A percentile compares a stretch with the other conserved stretches of the same genome.
phyloP scores from a whole-genome alignment of 2,113 vertebrate genomes.

The Lophochroa leadbeateri region DNA sequence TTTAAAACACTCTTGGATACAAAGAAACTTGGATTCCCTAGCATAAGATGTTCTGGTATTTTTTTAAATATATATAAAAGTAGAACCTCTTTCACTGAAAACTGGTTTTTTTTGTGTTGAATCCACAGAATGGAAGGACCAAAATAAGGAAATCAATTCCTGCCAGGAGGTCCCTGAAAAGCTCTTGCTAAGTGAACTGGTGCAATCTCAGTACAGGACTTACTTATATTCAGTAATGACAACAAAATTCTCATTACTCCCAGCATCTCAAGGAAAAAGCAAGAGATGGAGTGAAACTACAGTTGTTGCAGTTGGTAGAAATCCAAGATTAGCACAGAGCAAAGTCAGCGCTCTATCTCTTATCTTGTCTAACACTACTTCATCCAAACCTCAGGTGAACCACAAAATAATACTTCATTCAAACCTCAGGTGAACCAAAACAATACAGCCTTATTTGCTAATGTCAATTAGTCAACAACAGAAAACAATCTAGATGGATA shows the following conservation, averaged over 20 bases:
- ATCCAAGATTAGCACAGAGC: slow-evolving; percentile 17
- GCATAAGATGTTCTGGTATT: slow-evolving; percentile 1
- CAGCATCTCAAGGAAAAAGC: slow-evolving; percentile 34
- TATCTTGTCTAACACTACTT: background rate
- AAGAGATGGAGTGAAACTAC: slow-evolving; percentile 21
- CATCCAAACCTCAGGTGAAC: background rate
- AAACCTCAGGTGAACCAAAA: slow-evolving; percentile 4
- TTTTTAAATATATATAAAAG: slow-evolving; percentile 34
- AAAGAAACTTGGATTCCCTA: slow-evolving; percentile 22
- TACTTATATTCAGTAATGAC: background rate
- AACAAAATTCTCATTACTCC: slow-evolving; percentile 70
- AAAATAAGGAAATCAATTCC: slow-evolving; percentile 70
- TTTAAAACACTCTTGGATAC: background rate
- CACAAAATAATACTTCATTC: background rate
- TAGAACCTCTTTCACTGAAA: slow-evolving; percentile 43
- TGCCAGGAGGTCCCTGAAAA: slow-evolving; percentile 61
- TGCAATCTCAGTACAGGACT: slow-evolving; percentile 64
- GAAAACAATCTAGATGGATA: slow-evolving; percentile 23
- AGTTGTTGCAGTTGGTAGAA: slow-evolving; percentile 31
- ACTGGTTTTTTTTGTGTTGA: slow-evolving; percentile 18
- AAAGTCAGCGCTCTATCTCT: background rate
- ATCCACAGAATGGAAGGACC: slow-evolving; percentile 52
- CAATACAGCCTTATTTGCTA: slow-evolving; percentile 18
- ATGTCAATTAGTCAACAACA: slow-evolving; percentile 16
- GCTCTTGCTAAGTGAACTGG: slow-evolving; percentile 71